Percentiles rank a stretch among this genome's conserved stretches.
Conservation (phyloP, 1,140 invertebrate genomes). For the Ganaspis sp. region DNA sequence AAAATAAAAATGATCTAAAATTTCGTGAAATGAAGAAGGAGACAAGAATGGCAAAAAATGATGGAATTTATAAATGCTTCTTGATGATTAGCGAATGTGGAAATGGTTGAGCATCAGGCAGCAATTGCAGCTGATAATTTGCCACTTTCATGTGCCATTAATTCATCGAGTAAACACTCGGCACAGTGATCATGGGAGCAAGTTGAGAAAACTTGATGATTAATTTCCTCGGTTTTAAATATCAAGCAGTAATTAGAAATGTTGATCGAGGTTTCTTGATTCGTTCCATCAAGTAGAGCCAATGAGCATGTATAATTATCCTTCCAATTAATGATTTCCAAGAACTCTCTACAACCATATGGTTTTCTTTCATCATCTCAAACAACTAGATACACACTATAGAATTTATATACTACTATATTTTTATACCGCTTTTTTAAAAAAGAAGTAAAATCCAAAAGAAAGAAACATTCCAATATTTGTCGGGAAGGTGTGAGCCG, state of each 20-base stretch:
- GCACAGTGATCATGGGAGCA: neutral
- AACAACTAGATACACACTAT: no score
- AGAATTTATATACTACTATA: no score
- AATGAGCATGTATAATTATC: neutral
- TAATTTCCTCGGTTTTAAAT: slow-evolving; percentile 27
- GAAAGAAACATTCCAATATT: no score
- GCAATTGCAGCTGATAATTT: slow-evolving; percentile 14
- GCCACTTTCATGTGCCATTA: slow-evolving; percentile 22
- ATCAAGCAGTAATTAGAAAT: slow-evolving; percentile 24
- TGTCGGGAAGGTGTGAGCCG: no score
- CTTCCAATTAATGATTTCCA: slow-evolving; percentile 11
- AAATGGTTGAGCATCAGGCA: neutral
- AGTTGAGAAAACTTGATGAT: slow-evolving; percentile 15
- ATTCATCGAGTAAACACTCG: slow-evolving; percentile 18
- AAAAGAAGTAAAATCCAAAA: no score
- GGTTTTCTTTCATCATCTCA: neutral
- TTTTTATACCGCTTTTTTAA: no score
- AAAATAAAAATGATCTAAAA: no score
- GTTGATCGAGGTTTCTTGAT: neutral
- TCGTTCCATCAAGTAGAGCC: neutral
- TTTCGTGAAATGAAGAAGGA: no score
- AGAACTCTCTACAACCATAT: neutral
- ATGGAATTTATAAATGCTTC: no score
- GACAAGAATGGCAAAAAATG: no score
- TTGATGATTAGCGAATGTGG: neutral